Evolutionary conservation across 2,888 invertebrate species (phyloP).

Genomic region (Aphidoletes aphidimyza): DNA sequence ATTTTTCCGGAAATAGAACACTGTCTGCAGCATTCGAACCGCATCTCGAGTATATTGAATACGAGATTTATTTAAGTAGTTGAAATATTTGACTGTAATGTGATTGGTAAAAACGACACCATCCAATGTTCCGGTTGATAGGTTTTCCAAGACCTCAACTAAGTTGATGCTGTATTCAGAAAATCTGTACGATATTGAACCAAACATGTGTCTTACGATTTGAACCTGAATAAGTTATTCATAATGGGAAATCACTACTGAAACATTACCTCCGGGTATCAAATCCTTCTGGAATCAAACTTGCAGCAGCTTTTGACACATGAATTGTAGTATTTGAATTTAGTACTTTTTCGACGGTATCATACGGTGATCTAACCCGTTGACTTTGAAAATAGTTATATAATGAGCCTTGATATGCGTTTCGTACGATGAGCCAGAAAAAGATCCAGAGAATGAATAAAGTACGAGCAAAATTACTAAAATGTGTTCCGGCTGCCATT

Average conservation of each 20-base stretch:
- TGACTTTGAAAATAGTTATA: slow-evolving; percentile 38
- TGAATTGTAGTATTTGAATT: slow-evolving; percentile 31
- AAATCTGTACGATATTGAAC: too few species aligned
- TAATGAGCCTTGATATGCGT: slow-evolving; percentile 54
- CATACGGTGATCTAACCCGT: neutral
- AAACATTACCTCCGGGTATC: too few species aligned
- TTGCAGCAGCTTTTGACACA: neutral
- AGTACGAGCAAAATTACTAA: slow-evolving; percentile 54
- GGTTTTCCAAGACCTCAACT: neutral
- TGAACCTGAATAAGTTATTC: too few species aligned
- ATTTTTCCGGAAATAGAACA: neutral
- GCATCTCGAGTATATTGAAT: neutral
- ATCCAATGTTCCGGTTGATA: neutral
- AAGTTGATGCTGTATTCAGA: too few species aligned
- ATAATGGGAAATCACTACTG: too few species aligned
- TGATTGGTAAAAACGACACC: neutral
- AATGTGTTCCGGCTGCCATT: neutral
- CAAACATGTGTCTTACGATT: too few species aligned
- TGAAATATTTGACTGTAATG: neutral
- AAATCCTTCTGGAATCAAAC: neutral
- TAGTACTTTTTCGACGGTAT: slow-evolving; percentile 2
- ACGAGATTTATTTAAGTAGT: neutral
- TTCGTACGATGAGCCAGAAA: slow-evolving; percentile 50
- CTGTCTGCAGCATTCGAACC: neutral
- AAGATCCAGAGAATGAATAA: slow-evolving; percentile 48